Base-by-base conservation (phyloP, 1,140 invertebrate genomes). In the Acromyrmex charruanus region DNA sequence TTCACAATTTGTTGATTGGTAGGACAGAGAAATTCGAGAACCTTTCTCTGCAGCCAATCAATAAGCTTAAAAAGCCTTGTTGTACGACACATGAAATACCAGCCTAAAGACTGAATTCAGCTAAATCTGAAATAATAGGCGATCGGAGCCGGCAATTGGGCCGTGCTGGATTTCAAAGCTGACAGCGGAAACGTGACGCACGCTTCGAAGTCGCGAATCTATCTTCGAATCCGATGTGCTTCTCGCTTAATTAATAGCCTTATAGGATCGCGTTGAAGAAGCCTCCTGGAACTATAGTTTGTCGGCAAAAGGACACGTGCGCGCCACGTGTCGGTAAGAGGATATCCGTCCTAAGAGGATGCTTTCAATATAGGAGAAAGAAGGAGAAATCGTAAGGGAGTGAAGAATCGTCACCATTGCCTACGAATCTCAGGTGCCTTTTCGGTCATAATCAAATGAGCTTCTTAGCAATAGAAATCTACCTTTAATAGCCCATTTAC, bases 291-390 rank as follows among this genome's bases (percentile, higher is more conserved):
- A 92, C 91, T 68, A 55, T 16, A 87, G 85, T 86, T 79, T 35
- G 5, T 35, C 5, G 77, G 88, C 80, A 90, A 91, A 93, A 88
- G 84, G 90, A 92, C 94, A 94, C 94, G 94, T 95, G 94, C 91
- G 89, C 79, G 92, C 90, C 94, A 95, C 94, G 94, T 94, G 94
- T 93, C 94, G 88, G 93, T 95, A 95, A 95, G 94, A 95, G 94
- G 94, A 95, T 95, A 95, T 94, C 94, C 93, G 92, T 88, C 81
- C 88, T 88, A 88, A 90, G 77, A 86, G 81, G 80, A 74, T 84
- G 80, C 61, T 88, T 85, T 87, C 77, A 55, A 80, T 86, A 63
- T 21, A 77, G 87, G 63, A 85, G 74, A 61, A 51, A 58, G 21
- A 21, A 71, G 68, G 53, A 66, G 53, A 18, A n/a, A 55, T 51